Base-by-base conservation (phyloP, 2,113 vertebrate species). In the Tenebrosternarchus preto region DNA sequence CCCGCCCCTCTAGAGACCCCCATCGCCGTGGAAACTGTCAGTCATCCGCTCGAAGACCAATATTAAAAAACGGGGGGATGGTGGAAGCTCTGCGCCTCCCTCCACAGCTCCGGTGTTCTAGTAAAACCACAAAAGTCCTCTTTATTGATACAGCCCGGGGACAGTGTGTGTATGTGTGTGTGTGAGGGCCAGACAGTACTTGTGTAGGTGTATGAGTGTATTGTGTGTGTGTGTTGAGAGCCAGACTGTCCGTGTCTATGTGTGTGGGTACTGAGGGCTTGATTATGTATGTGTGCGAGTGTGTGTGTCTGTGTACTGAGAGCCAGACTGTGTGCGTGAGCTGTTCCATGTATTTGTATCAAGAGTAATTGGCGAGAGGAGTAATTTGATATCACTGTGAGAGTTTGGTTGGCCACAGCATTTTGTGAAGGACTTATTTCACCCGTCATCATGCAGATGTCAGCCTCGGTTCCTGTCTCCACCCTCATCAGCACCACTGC, bases 21-120 rank as follows among this genome's bases (percentile, higher is more conserved):
- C 92, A 89, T 81, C 87, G 89, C 85, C 89, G 53, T 89, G 88
- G 90, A 85, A 94, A 91, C 93, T 94, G 95, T 94, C 95, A 93
- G 92, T 95, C 93, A 90, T 56, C 88, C 87, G 91, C 90, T 89
- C 93, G 92, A 93, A 92, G 69, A 89, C 92, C 92, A 91, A 94
- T 93, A 95, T 94, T 93, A 94, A 93, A 94, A 91, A 91, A 55
- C 53, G 55, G 81, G 78, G n/a, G 33, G 67, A 53, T 66, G 78
- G 59, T 57, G 67, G 56, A 43, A 24, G 50, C 16, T 17, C 87
- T 91, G 90, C 76, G 92, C 90, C 89, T 93, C 92, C 92, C 87
- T 90, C 91, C 87, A 5, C 88, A 86, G 86, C 82, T 76, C 82
- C 85, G 25, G 87, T 85, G 90, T 91, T 92, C 93, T 93, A 91